phyloP scores from a whole-genome alignment of 2,888 invertebrate genomes.

The Acleris sparsana region DNA sequence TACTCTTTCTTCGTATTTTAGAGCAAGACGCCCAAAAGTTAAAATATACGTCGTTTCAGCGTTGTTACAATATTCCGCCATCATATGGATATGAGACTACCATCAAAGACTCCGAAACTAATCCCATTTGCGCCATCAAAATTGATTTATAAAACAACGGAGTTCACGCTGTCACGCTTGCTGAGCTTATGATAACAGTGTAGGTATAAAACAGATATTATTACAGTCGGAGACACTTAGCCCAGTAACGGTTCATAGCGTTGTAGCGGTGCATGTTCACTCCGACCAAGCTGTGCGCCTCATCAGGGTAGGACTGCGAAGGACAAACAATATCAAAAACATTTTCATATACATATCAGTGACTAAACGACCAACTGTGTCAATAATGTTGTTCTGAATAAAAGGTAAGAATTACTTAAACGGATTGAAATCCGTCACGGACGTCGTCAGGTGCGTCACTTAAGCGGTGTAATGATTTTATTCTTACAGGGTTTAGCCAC shows the following conservation, averaged over 20 bases:
- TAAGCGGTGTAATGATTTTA: neutral
- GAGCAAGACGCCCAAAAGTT: no score
- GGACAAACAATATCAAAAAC: conserved; percentile 22
- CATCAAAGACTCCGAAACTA: conserved; percentile 3
- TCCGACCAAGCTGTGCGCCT: conserved; percentile 88
- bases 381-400: conserved; percentile 6
- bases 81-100: neutral
- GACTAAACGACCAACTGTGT: conserved; percentile 5
- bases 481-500: no score
- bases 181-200: conserved; percentile 2
- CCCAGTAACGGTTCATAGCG: conserved; percentile 91
- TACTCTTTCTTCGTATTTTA: no score
- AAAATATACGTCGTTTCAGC: neutral
- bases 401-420: conserved; percentile 1
- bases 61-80: neutral
- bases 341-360: conserved; percentile 5
- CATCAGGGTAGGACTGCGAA: conserved; percentile 91
- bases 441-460: neutral
- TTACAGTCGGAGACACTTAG: conserved; percentile 75
- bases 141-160: conserved; percentile 17
- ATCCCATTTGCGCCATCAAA: conserved; percentile 5
- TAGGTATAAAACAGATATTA: conserved; percentile 31
- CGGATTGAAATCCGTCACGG: conserved; percentile 8
- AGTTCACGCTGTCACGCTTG: conserved; percentile 8
- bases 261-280: conserved; percentile 91